phyloP scores from a whole-genome alignment of 2,797 vertebrate species.

The Telmatherina bonti region DNA sequence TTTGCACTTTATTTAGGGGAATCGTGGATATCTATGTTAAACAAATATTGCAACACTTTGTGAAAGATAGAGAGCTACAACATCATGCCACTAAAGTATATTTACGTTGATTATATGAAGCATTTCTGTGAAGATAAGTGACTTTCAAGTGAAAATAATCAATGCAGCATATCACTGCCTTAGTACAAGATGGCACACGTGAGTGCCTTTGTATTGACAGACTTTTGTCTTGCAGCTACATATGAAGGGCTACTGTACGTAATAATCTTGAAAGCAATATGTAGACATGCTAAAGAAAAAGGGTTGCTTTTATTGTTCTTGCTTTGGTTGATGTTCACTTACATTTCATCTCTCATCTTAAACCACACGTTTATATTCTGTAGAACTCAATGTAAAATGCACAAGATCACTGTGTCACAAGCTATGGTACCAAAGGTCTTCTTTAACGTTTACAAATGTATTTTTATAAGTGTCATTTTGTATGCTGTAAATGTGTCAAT shows the following conservation, averaged over 20 bases:
- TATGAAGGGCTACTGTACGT: slow-evolving; percentile 47
- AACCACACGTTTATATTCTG: slow-evolving; percentile 45
- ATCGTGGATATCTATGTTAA: slow-evolving; percentile 41
- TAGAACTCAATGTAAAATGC: slow-evolving; percentile 62
- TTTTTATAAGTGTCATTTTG: slow-evolving; percentile 83
- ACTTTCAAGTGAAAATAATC: slow-evolving; percentile 43
- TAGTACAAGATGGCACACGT: slow-evolving; percentile 57
- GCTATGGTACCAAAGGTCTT: slow-evolving; percentile 86
- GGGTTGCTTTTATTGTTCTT: slow-evolving; percentile 34
- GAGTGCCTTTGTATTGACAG: slow-evolving; percentile 59
- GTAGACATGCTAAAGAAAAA: slow-evolving; percentile 24
- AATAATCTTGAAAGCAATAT: slow-evolving; percentile 24
- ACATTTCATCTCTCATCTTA: slow-evolving; percentile 37
- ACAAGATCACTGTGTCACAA: slow-evolving; percentile 78
- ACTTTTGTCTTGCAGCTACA: slow-evolving; percentile 50
- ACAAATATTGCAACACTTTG: slow-evolving; percentile 23
- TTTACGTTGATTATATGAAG: slow-evolving; percentile 15
- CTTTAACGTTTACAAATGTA: slow-evolving; percentile 84
- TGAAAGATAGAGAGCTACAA: slow-evolving; percentile 25
- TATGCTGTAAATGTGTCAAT: slow-evolving; percentile 80
- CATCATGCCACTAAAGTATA: slow-evolving; percentile 11
- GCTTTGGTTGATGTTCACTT: slow-evolving; percentile 50
- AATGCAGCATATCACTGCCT: slow-evolving; percentile 79
- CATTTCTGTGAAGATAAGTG: slow-evolving; percentile 47
- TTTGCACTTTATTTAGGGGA: slow-evolving; percentile 85